Percentiles rank a stretch among this genome's conserved stretches.
These are phyloP conservation scores for Timandra comae DNA, from an alignment of 2,888 invertebrate species.

Conservation along the genomic window DNA sequence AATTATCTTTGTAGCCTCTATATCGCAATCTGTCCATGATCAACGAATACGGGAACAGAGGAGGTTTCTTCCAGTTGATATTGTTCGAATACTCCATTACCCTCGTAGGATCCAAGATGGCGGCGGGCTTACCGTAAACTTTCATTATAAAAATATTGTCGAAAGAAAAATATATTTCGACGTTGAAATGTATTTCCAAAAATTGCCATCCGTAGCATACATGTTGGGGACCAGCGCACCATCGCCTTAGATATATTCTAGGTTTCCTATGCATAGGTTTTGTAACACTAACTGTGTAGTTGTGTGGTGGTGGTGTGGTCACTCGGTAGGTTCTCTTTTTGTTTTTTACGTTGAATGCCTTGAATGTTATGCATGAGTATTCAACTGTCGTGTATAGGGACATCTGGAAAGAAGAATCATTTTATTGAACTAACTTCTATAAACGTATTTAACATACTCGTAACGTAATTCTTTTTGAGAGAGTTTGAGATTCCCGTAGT, in stretches of 20 bases:
- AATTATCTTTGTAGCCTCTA: neutral
- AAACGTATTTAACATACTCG: neutral
- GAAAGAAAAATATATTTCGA: conserved; percentile 26
- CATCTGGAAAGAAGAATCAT: conserved; percentile 25
- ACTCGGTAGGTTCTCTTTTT: neutral
- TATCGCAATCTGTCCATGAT: neutral
- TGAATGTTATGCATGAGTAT: conserved; percentile 38
- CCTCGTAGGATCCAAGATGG: conserved; percentile 16
- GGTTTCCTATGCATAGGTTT: conserved; percentile 13
- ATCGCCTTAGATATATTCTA: conserved; percentile 24
- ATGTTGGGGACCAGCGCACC: conserved; percentile 24
- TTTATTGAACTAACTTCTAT: neutral
- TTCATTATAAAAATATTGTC: conserved; percentile 18
- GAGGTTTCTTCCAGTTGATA: neutral
- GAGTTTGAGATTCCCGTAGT: neutral
- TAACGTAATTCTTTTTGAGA: neutral
- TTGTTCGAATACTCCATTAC: conserved; percentile 18
- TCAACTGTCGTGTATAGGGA: conserved; percentile 30
- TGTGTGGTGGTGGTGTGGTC: neutral
- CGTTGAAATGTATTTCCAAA: conserved; percentile 32
- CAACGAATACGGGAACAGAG: neutral
- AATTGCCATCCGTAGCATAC: conserved; percentile 30
- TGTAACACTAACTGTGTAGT: conserved; percentile 6
- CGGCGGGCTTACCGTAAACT: conserved; percentile 26
- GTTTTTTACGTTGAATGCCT: conserved; percentile 13